These are phyloP conservation scores for Lytechinus pictus DNA, from an alignment of 35 echinoderm and acorn worm species.

Conservation along the genomic window DNA sequence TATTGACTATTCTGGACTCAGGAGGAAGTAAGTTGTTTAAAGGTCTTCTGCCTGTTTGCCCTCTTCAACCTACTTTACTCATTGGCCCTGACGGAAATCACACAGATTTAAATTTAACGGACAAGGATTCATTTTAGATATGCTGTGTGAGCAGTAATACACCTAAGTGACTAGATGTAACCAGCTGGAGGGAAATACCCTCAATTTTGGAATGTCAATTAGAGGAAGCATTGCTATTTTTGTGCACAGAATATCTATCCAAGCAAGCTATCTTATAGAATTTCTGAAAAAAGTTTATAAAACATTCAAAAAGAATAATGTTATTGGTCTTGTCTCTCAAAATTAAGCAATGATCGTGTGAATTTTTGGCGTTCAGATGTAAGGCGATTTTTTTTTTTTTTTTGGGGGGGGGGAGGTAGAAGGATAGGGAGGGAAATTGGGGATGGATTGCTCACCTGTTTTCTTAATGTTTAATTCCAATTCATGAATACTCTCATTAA, in stretches of 20 bases:
- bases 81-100: neutral
- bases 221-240: neutral
- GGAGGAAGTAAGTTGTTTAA: neutral
- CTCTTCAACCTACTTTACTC: neutral
- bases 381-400: too few species aligned
- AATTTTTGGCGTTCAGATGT: too few species aligned
- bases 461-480: slow-evolving; percentile 79
- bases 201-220: neutral
- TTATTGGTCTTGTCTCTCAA: too few species aligned
- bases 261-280: too few species aligned
- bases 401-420: too few species aligned
- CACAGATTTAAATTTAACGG: neutral
- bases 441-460: slow-evolving; percentile 41
- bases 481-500: slow-evolving; percentile 96
- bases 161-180: neutral
- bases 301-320: too few species aligned
- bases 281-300: too few species aligned
- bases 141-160: neutral
- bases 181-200: neutral
- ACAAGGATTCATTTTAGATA: neutral
- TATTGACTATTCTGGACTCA: neutral
- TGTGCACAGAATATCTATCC: too few species aligned
- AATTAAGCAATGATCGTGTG: too few species aligned
- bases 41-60: neutral
- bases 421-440: neutral